Base-by-base conservation (phyloP, 1,140 invertebrate genomes). In the Temnothorax curvispinosus region DNA sequence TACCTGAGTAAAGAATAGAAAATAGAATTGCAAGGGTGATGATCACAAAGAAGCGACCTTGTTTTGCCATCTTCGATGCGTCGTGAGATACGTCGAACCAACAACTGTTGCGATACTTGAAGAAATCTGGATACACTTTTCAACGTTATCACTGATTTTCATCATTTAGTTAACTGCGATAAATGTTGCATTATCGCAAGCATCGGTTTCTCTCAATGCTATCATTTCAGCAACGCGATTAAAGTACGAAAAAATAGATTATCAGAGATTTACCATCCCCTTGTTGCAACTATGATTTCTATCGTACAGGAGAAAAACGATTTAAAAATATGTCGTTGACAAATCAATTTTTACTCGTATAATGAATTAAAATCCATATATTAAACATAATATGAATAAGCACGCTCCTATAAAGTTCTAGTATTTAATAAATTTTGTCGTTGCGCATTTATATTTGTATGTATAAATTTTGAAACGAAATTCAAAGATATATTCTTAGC, bases 171-270 rank as follows among this genome's bases (percentile, higher is more conserved):
- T 54, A 3, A 47, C 9, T 32, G 50, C 6, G 88, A 82, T 72
- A 87, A 90, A 84, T 35, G 47, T 1, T 41, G 13, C n/a, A 75
- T 90, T 90, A 90, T 90, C 86, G 44, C 47, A 27, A 84, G 8
- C 44, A 76, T 15, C 44, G 27, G 0, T 8, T 47, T 60, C 67
- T 52, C 85, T 86, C 86, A 89, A 92, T 89, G 88, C 54, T 85
- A 78, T 74, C 64, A 47, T 71, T 75, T 91, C 52, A 64, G 64
- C 8, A n/a, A 54, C 18, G 32, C 50, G 84, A 92, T 92, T 82
- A 89, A 62, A 9, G 65, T 32, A 27, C 13, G 75, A 91, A 86
- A 27, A 90, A 80, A 56, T 78, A 18, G 2, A 32, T 50, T 86
- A 86, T 64, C 67, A 56, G 5, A 41, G 41, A 62, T 47, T 38